These are phyloP conservation scores for Paralichthys olivaceus DNA, from an alignment of 2,113 vertebrate genomes.

Conservation along the genomic window DNA sequence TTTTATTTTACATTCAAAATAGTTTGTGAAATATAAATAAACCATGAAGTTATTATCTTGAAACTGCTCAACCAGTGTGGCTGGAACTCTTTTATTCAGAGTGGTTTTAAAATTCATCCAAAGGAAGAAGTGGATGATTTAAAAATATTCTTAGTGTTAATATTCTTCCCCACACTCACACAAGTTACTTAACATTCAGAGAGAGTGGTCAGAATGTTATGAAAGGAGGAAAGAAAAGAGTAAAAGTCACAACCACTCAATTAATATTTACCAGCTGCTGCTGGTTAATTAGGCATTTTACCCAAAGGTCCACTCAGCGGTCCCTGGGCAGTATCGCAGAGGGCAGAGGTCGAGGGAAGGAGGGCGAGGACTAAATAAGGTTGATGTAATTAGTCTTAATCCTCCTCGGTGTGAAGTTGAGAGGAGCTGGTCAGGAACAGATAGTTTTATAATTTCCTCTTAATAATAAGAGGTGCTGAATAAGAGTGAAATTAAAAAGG, in stretches of 20 bases:
- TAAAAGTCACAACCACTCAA: constrained; percentile 15
- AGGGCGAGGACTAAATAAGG: constrained; percentile 47
- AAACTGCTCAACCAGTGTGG: neutral
- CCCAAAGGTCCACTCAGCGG: constrained; percentile 38
- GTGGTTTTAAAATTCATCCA: neutral
- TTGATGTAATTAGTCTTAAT: constrained; percentile 64
- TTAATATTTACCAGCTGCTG: constrained; percentile 55
- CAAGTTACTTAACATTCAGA: constrained; percentile 30
- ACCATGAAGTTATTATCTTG: too few relatives aligned
- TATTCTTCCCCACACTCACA: neutral
- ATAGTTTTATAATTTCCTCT: constrained; percentile 18
- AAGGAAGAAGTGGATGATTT: neutral
- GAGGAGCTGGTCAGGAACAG: constrained; percentile 7
- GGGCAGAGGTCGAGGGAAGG: constrained; percentile 41
- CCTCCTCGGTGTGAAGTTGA: constrained; percentile 33
- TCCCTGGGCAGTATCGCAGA: constrained; percentile 21
- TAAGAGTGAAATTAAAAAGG: too few relatives aligned
- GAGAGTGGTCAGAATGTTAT: neutral
- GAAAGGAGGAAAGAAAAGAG: too few relatives aligned
- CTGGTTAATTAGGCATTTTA: constrained; percentile 52
- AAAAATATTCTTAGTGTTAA: neutral
- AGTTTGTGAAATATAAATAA: too few relatives aligned
- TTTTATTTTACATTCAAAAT: too few relatives aligned
- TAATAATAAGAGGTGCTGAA: constrained; percentile 18
- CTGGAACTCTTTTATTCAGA: neutral